These are phyloP conservation scores for Agrotis segetum DNA, from an alignment of 2,888 invertebrate genomes.

Conservation along the genomic window DNA sequence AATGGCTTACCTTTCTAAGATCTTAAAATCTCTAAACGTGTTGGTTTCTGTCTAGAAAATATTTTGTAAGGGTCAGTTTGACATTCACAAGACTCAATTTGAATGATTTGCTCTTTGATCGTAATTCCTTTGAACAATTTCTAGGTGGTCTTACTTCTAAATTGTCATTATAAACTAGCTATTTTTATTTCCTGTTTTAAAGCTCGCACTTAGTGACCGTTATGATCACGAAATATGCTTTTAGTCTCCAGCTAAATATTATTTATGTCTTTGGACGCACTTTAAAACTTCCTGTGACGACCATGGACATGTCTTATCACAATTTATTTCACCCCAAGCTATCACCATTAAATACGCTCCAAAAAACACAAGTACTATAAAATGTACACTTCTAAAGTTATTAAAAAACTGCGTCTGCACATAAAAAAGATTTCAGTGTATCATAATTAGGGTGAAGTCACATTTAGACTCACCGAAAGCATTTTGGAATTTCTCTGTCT, in stretches of 20 bases:
- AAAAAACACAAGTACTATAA: constrained; percentile 14
- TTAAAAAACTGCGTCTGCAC: neutral
- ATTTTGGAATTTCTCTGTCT: too few species aligned
- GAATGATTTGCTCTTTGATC: neutral
- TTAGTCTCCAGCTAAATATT: constrained; percentile 10
- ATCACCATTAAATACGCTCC: constrained; percentile 1
- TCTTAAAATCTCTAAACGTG: too few species aligned
- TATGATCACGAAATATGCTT: constrained; percentile 28
- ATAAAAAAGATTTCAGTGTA: constrained; percentile 37
- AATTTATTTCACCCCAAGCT: constrained; percentile 11
- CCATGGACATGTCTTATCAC: neutral
- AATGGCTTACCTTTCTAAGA: too few species aligned
- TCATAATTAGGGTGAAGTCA: constrained; percentile 32
- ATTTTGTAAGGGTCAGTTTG: too few species aligned
- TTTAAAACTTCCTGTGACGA: constrained; percentile 28
- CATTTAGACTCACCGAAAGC: too few species aligned
- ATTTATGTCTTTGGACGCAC: neutral
- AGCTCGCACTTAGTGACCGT: neutral
- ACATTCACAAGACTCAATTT: too few species aligned
- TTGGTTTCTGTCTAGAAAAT: too few species aligned
- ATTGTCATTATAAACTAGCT: neutral
- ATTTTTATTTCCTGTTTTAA: constrained; percentile 5
- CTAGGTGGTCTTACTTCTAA: neutral
- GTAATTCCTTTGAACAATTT: neutral
- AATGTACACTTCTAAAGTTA: constrained; percentile 41